Conservation (phyloP, 1,140 invertebrate genomes). For the Drosophila willistoni region DNA sequence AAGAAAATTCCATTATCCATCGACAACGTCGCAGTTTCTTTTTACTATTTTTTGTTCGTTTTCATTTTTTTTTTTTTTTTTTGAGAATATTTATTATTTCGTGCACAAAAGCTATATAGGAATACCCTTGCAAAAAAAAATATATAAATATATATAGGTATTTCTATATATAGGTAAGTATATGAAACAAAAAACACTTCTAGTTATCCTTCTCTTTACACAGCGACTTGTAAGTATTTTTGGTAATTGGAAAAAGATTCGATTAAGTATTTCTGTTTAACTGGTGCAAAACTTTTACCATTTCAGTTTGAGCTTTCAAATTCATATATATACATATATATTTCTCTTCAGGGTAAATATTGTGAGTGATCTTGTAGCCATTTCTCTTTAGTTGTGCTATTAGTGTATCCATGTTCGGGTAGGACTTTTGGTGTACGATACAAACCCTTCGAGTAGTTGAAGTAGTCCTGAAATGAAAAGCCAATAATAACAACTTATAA, state of each 20-base stretch:
- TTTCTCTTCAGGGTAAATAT: constrained; percentile 51
- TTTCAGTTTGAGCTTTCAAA: too few species aligned
- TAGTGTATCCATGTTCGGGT: constrained; percentile 47
- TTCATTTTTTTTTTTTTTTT: constrained; percentile 3
- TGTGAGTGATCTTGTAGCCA: constrained; percentile 59
- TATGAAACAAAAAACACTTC: neutral
- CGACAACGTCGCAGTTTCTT: constrained; percentile 15
- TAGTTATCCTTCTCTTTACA: neutral
- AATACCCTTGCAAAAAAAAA: neutral
- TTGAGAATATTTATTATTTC: neutral
- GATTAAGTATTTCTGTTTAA: neutral
- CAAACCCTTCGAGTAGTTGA: constrained; percentile 55
- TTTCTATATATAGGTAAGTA: neutral
- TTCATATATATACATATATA: too few species aligned
- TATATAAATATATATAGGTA: neutral
- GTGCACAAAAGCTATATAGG: constrained; percentile 1
- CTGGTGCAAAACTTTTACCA: neutral
- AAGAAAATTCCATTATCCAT: constrained; percentile 26
- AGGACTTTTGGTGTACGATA: constrained; percentile 65
- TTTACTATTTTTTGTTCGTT: constrained; percentile 16
- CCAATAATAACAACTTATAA: neutral
- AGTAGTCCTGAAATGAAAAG: constrained; percentile 52
- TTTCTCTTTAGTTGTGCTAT: constrained; percentile 29
- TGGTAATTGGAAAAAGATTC: neutral
- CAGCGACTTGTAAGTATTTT: neutral